A percentile compares a stretch with the other conserved stretches of the same genome.
These are phyloP conservation scores for Chionoecetes opilio DNA, from an alignment of 1,140 invertebrate species.

Conservation along the genomic window DNA sequence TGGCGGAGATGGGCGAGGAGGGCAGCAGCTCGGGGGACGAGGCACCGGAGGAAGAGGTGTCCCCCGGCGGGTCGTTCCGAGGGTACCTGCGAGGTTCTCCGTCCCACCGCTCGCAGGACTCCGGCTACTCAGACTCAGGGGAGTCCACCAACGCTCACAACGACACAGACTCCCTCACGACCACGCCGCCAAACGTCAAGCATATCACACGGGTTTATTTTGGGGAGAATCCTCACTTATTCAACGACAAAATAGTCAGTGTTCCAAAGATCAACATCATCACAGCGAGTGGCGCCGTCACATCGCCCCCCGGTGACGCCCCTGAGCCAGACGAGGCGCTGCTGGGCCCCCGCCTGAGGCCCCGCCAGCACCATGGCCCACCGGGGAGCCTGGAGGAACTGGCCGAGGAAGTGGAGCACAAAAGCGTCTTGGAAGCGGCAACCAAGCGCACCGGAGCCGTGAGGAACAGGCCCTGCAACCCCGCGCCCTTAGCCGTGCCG, in stretches of 20 bases:
- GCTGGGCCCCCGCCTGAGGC: not conserved
- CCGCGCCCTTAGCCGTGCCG: not conserved
- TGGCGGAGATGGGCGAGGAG: constrained; percentile 51
- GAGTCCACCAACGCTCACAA: constrained; percentile 77
- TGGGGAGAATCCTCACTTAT: constrained; percentile 63
- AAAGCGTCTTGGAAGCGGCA: constrained; percentile 62
- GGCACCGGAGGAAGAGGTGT: constrained; percentile 56
- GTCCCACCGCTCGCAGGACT: constrained; percentile 77
- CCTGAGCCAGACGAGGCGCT: not conserved
- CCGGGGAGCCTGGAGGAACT: constrained; percentile 57
- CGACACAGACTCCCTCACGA: constrained; percentile 61
- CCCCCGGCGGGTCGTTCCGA: constrained; percentile 49
- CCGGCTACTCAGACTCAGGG: constrained; percentile 78
- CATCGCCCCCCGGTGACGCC: not conserved
- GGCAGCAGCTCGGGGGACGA: constrained; percentile 70
- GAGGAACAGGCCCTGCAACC: not conserved
- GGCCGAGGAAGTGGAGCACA: constrained; percentile 72
- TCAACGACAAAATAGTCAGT: constrained; percentile 73
- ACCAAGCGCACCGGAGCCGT: constrained; percentile 32
- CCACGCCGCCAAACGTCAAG: constrained; percentile 72
- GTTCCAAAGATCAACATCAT: constrained; percentile 53
- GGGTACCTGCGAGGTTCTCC: constrained; percentile 65
- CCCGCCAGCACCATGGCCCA: constrained; percentile 10
- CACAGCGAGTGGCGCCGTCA: not conserved
- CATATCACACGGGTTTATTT: constrained; percentile 77